Base-by-base conservation (phyloP, 2,888 invertebrate genomes). In the Cheilosia urbana region DNA sequence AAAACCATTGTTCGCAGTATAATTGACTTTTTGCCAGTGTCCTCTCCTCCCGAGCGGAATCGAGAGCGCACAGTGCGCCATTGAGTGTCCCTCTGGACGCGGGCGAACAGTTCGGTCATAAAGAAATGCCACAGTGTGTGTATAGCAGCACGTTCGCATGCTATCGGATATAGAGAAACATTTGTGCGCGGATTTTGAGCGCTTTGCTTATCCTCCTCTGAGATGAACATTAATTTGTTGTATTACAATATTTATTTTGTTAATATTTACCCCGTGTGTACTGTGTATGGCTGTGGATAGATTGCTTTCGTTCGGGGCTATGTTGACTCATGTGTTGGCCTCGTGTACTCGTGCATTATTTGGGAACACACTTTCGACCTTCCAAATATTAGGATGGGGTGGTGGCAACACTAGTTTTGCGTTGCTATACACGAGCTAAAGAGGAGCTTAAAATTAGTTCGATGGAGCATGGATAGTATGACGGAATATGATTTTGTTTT, bases 11-110 rank as follows among this genome's bases (percentile, higher is more conserved):
- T 84, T 80, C 75, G 60, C 30, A 49, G 71, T 49, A 71, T 80
- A 84, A 84, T 80, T 84, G 84, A 84, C 84, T 84, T 84, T 80
- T 75, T 80, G 57, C 69, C 75, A 65, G 65, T 66, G 47, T 60
- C 21, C 11, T 21, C 40, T 3, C 9, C n/a, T 34, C 24, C 30
- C 37, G 40, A 34, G 58, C 11, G 57, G 45, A 42, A 34, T 78
- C 51, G 58, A 40, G 37, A 37, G 19, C 30, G 49, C n/a, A 42
- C 42, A 47, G 55, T 34, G 57, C 15, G 21, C 30, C 58, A 47
- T 7, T 58, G 57, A 63, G 49, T 51, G 66, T 57, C 55, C 69
- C 73, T 45, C 13, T 65, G 68, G 69, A 66, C 19, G 9, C 37
- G 24, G 37, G 49, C n/a, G 15, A 68, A 62, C 45, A 68, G 27